Evolutionary conservation across 1,140 invertebrate genomes (phyloP), one percentile per base, ranked within the genome.

Genomic region (Maconellicoccus hirsutus): DNA sequence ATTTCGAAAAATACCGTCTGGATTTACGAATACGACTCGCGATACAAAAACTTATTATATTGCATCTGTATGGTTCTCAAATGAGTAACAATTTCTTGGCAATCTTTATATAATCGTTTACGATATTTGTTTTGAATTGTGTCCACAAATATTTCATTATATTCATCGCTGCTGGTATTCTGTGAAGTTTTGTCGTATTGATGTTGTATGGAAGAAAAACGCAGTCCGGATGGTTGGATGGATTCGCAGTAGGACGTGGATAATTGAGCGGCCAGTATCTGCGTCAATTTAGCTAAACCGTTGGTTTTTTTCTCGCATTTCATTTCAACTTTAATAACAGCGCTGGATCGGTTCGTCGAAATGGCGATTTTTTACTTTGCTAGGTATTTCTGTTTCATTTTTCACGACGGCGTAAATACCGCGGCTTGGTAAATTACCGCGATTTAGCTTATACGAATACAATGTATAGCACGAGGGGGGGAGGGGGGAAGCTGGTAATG

Each of bases 11-110:
- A 33, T 3, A 33, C 12, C 29, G 4, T 6, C 12, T 33, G 12
- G 29, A 33, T 33, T 6, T 33, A 33, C 29, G 29, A 33, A 12
- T 33, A 3, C 6, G n/a, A 52, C 6, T 52, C 42, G n/a, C 25
- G 61, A 66, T 66, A 66, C 61, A 66, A 66, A 16, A 66, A 22
- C 25, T 66, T 66, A 66, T 66, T 66, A 66, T 66, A 66, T 25
- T 66, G 61, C 22, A 25, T 66, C 25, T 66, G 61, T 25, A 66
- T 66, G 61, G 61, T 25, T 66, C 25, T 66, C 21, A 66, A 66
- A 4, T 66, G 10, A 14, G 6, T 14, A 66, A 66, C 22, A 66
- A 25, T 25, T 66, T 66, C 61, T 23, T 66, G 61, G 25, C 22
- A 26, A 25, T 66, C 61, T 23, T 66, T 66, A 26, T 66, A 66